Evolutionary conservation across 2,113 vertebrate species (phyloP).

Genomic region (Rutilus rutilus): DNA sequence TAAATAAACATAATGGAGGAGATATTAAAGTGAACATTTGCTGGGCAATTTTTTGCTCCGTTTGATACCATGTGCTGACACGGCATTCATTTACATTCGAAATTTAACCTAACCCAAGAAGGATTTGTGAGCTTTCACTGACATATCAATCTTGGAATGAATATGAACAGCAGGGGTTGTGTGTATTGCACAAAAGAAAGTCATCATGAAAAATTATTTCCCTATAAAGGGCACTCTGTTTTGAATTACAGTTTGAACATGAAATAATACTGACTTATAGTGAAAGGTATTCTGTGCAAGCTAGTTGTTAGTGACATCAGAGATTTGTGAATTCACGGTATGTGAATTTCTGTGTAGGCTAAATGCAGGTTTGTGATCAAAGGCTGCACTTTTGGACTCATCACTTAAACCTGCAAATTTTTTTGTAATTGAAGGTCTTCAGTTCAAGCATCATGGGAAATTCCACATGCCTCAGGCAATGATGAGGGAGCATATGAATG

Average conservation of each 20-base stretch:
- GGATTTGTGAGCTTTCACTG: conserved; percentile 53
- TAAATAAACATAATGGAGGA: conserved; percentile 23
- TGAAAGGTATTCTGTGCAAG: conserved; percentile 28
- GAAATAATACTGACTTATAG: conserved; percentile 53
- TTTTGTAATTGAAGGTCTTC: conserved; percentile 71
- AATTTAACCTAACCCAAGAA: conserved; percentile 54
- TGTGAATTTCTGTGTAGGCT: background rate
- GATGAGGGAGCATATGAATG: conserved; percentile 88
- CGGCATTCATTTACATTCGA: conserved; percentile 4
- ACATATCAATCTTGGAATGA: conserved; percentile 59
- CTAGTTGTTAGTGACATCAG: conserved; percentile 47
- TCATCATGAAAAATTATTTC: conserved; percentile 58
- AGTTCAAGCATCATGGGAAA: conserved; percentile 85
- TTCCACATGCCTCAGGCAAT: conserved; percentile 73
- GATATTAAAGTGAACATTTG: conserved; percentile 44
- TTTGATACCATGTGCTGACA: conserved; percentile 33
- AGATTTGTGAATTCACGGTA: no score
- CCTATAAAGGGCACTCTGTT: conserved; percentile 52
- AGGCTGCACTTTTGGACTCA: conserved; percentile 19
- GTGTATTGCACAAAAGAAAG: conserved; percentile 61
- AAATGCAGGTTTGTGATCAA: conserved; percentile 19
- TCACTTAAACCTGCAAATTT: conserved; percentile 41
- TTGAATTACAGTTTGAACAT: conserved; percentile 57
- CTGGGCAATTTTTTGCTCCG: conserved; percentile 11
- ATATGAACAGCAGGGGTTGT: conserved; percentile 53